Evolutionary conservation across 2,888 invertebrate genomes (phyloP), one percentile per base, ranked within the genome.

Genomic region (Mesorhabditis sp.): DNA sequence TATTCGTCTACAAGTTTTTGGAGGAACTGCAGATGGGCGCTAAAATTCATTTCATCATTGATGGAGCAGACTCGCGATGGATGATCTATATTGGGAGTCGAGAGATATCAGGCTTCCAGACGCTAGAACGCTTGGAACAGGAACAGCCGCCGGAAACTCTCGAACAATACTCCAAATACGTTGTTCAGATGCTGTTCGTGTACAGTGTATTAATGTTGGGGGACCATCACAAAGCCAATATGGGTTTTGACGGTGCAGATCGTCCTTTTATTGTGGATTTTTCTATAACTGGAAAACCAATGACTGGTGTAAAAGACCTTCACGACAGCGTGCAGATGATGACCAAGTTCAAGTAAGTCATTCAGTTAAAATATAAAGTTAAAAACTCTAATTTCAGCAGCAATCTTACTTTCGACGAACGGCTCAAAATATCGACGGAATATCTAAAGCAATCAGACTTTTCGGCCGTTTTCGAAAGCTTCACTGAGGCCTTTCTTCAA

Each of bases 291-390:
- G 70, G 70, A 70, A 69, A 62, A 45, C 44, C 50, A 70, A 28
- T 70, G 64, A 70, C 70, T 5, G 65, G 68, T 70, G 70, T 70
- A 63, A 43, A 65, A 70, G 70, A 70, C 70, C 10, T 70, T 13
- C 70, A 70, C 68, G 70, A 70, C 45, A 64, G 68, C 63, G 70
- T 70, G 70, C 42, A 68, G 45, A 70, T 70, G 70, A 43, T 68
- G 70, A 70, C 69, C 65, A 70, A 50, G 69, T 43, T 70, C 64
- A 70, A 70, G 70, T 70, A 70, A 70, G 70, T 63, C 69, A 65
- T 70, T 71, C 65, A 72, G 66, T 50, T 45, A 58, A 10, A 45
- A 43, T 43, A 62, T 70, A 70, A 65, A 10, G 63, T 15, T 43
- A 43, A 68, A n/a, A 64, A 65, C 43, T 70, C 65, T 71, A 44